phyloP scores from a whole-genome alignment of 2,113 vertebrate species.

The Myotis brandtii region DNA sequence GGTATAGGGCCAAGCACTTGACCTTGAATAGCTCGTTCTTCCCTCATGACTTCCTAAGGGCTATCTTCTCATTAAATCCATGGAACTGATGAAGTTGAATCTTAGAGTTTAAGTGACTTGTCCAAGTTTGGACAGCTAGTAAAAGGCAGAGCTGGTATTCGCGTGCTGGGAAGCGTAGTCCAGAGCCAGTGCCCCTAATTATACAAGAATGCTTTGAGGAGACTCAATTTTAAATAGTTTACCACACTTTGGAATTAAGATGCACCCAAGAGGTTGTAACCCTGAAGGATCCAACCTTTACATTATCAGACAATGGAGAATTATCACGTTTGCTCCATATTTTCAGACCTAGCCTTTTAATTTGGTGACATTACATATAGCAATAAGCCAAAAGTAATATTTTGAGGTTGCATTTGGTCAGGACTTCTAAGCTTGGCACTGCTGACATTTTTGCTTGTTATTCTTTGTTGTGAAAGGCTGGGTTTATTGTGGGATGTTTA shows the following conservation, averaged over 20 bases:
- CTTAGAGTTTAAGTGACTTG: neutral
- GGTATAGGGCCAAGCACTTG: neutral
- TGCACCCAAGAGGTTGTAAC: neutral
- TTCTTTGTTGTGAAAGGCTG: neutral
- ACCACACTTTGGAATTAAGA: neutral
- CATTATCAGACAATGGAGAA: neutral
- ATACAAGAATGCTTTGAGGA: neutral
- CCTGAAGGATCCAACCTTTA: neutral
- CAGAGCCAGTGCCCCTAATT: neutral
- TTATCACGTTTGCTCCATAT: neutral
- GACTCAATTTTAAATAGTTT: neutral
- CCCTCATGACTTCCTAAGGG: neutral
- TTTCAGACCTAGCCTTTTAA: neutral
- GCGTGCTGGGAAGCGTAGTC: neutral
- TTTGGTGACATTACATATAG: neutral
- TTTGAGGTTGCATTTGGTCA: neutral
- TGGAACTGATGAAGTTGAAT: neutral
- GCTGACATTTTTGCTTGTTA: neutral
- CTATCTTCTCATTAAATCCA: neutral
- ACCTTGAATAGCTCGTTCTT: neutral
- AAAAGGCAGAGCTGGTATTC: neutral
- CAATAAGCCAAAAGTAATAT: neutral
- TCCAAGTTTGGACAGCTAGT: neutral
- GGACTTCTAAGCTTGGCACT: neutral
- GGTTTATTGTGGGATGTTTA: neutral